Evolutionary conservation across 2,888 invertebrate genomes (phyloP).

Genomic region (Elegia similella): DNA sequence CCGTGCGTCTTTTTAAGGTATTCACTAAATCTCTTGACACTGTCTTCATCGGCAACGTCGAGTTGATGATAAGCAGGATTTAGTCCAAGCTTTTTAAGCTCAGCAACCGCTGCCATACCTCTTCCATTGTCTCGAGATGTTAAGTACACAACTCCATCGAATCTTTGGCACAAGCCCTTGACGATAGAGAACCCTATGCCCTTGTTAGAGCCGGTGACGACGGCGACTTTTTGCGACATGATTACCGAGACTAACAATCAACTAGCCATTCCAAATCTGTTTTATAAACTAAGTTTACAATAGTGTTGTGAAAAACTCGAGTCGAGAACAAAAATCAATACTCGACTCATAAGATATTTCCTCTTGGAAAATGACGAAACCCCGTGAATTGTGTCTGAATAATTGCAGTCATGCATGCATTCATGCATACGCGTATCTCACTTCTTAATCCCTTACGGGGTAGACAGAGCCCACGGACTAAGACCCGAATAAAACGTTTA

Average conservation of each 20-base stretch:
- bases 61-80: slow-evolving; percentile 48
- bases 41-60: slow-evolving; percentile 34
- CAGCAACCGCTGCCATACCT: slow-evolving; percentile 77
- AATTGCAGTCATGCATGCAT: no score
- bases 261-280: not conserved
- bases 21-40: slow-evolving; percentile 34
- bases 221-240: slow-evolving; percentile 43
- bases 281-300: not conserved
- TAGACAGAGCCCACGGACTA: no score
- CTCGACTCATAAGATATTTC: no score
- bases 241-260: slow-evolving; percentile 12
- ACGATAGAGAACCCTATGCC: slow-evolving; percentile 85
- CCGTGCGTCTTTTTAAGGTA: slow-evolving; percentile 34
- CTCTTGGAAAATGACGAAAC: no score
- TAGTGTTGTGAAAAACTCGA: no score
- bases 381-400: no score
- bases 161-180: slow-evolving; percentile 80
- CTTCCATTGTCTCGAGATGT: slow-evolving; percentile 80
- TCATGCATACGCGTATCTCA: no score
- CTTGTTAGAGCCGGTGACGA: slow-evolving; percentile 85
- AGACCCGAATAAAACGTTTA: no score
- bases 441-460: no score
- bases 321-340: no score
- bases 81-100: slow-evolving; percentile 71
- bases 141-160: slow-evolving; percentile 83